Conservation (phyloP, 1,140 invertebrate species). For the Zaprionus davidi region DNA sequence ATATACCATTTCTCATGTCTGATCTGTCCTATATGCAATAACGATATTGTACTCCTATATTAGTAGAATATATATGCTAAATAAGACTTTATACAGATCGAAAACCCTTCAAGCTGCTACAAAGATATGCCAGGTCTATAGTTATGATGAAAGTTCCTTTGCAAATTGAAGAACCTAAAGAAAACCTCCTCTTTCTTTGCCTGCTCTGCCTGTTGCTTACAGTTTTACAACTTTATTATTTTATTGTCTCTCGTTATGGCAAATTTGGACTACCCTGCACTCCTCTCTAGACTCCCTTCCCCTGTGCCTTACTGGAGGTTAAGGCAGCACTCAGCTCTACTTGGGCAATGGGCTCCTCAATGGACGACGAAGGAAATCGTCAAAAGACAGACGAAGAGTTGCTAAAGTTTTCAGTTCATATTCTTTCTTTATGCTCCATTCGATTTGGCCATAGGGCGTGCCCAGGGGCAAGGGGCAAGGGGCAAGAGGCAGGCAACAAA, state of each 20-base stretch:
- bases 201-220: background rate
- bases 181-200: background rate
- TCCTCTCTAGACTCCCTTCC: background rate
- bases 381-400: conserved; percentile 48
- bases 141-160: background rate
- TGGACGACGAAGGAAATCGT: conserved; percentile 58
- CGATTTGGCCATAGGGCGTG: conserved; percentile 15
- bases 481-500: conserved; percentile 38
- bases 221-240: conserved; percentile 12
- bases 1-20: too few relatives aligned
- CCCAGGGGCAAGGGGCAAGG: background rate
- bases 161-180: background rate
- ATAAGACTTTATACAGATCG: background rate
- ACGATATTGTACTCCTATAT: too few relatives aligned
- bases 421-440: conserved; percentile 63
- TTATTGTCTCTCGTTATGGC: conserved; percentile 6
- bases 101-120: background rate
- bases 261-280: conserved; percentile 3
- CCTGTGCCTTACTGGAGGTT: background rate
- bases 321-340: conserved; percentile 41
- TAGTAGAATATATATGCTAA: background rate
- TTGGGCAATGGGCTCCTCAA: conserved; percentile 43
- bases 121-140: background rate
- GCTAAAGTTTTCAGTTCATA: conserved; percentile 68
- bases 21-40: too few relatives aligned